A percentile compares a stretch with the other conserved stretches of the same genome.
phyloP scores from a whole-genome alignment of 2,113 vertebrate genomes.

The Crocuta crocuta region DNA sequence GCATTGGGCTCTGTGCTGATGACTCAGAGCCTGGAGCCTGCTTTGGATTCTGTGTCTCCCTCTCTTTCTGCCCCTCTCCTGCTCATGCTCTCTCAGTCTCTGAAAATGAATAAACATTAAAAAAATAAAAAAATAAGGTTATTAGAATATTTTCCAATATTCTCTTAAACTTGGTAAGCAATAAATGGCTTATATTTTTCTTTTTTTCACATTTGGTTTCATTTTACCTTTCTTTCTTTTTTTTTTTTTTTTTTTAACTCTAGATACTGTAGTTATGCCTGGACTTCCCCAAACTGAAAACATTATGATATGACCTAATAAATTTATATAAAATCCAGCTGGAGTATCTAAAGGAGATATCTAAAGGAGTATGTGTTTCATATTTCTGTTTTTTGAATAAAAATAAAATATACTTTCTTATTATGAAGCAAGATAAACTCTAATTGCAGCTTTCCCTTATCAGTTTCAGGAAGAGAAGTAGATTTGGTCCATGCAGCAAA shows the following conservation, averaged over 20 bases:
- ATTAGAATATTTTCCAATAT: background rate
- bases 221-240: background rate
- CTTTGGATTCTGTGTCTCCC: too few relatives aligned
- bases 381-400: conserved; percentile 60
- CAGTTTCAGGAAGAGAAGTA: background rate
- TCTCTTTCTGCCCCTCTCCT: too few relatives aligned
- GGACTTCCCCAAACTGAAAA: background rate
- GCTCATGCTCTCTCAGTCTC: too few relatives aligned
- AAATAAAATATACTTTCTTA: conserved; percentile 20
- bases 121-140: background rate
- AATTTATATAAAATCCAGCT: background rate
- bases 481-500: background rate
- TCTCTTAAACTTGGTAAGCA: background rate
- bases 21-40: too few relatives aligned
- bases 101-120: too few relatives aligned
- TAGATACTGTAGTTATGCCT: background rate
- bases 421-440: background rate
- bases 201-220: conserved; percentile 24
- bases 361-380: background rate
- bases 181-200: background rate
- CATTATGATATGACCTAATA: background rate
- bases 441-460: background rate
- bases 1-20: too few relatives aligned
- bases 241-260: background rate
- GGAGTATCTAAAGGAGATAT: background rate